These are phyloP conservation scores for Sphaerodactylus townsendi DNA, from an alignment of 2,113 vertebrate species.

Conservation along the genomic window DNA sequence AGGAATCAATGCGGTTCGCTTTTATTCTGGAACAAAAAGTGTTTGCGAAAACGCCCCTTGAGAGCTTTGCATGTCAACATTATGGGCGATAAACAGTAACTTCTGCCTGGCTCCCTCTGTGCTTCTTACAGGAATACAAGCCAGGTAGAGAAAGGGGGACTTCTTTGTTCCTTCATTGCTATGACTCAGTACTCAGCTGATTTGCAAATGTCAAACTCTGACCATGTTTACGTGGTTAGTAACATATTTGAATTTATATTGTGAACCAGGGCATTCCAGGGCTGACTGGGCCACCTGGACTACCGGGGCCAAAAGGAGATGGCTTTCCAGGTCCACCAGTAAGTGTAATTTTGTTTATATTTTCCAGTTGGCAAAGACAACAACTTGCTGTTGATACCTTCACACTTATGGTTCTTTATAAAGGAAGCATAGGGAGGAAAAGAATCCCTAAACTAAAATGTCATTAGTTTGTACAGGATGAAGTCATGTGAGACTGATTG, in stretches of 20 bases:
- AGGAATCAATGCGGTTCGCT: too few relatives aligned
- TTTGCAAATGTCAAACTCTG: not conserved
- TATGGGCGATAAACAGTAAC: not conserved
- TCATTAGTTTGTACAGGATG: not conserved
- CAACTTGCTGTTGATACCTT: not conserved
- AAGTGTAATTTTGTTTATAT: constrained; percentile 39
- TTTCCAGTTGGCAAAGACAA: not conserved
- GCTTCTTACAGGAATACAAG: not conserved
- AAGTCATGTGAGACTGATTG: not conserved
- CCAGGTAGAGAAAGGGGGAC: too few relatives aligned
- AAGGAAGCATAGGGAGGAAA: not conserved
- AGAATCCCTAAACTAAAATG: constrained; percentile 4
- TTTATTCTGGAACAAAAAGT: too few relatives aligned
- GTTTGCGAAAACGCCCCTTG: too few relatives aligned
- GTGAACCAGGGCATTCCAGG: constrained; percentile 59
- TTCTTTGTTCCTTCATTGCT: not conserved
- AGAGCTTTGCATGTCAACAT: not conserved
- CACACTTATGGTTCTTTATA: not conserved
- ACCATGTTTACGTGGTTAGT: not conserved
- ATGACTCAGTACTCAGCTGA: too few relatives aligned
- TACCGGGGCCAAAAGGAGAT: constrained; percentile 79
- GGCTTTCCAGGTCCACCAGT: constrained; percentile 80
- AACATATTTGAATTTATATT: constrained; percentile 11
- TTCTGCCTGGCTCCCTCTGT: not conserved
- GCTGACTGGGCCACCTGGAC: constrained; percentile 72